Conservation (phyloP, 23 tunicate species). For the Corella eumyota region DNA sequence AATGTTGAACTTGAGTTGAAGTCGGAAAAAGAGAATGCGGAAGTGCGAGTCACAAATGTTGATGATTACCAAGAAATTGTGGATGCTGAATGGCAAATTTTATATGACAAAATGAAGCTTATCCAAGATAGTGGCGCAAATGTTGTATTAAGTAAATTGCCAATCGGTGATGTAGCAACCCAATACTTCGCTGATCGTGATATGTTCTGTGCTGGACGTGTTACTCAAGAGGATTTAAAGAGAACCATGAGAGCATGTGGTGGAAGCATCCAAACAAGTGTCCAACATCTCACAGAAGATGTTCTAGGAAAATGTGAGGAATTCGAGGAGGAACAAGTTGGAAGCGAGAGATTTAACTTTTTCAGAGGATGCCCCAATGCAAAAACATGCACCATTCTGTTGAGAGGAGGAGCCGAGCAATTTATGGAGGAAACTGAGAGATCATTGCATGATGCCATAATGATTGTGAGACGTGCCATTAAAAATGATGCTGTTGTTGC, state of each 20-base stretch:
- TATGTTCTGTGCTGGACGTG: slow-evolving; percentile 99
- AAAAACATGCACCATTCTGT: slow-evolving; percentile 85
- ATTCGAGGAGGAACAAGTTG: slow-evolving; percentile 94
- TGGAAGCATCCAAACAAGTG: slow-evolving; percentile 84
- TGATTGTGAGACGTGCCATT: slow-evolving; percentile 95
- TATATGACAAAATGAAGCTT: slow-evolving; percentile 86
- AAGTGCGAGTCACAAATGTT: slow-evolving; percentile 88
- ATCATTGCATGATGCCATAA: slow-evolving; percentile 95
- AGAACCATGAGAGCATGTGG: slow-evolving; percentile 99
- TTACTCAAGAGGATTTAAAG: slow-evolving; percentile 74
- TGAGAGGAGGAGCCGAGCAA: slow-evolving; percentile 98
- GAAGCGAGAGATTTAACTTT: slow-evolving; percentile 93
- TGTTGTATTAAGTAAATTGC: slow-evolving; percentile 88
- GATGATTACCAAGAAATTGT: slow-evolving; percentile 94
- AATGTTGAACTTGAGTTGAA: slow-evolving; percentile 96
- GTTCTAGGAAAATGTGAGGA: slow-evolving; percentile 87
- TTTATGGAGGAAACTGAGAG: slow-evolving; percentile 99
- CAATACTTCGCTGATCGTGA: slow-evolving; percentile 98
- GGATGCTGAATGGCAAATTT: slow-evolving; percentile 98
- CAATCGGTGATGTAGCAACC: slow-evolving; percentile 98
- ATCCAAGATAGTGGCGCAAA: slow-evolving; percentile 90
- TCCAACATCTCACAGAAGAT: slow-evolving; percentile 75
- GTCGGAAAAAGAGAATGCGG: slow-evolving; percentile 98
- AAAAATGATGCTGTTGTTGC: slow-evolving; percentile 97
- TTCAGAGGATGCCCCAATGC: slow-evolving; percentile 95